Base-by-base conservation (phyloP, 2,888 invertebrate species). In the Gymnocheta viridis region DNA sequence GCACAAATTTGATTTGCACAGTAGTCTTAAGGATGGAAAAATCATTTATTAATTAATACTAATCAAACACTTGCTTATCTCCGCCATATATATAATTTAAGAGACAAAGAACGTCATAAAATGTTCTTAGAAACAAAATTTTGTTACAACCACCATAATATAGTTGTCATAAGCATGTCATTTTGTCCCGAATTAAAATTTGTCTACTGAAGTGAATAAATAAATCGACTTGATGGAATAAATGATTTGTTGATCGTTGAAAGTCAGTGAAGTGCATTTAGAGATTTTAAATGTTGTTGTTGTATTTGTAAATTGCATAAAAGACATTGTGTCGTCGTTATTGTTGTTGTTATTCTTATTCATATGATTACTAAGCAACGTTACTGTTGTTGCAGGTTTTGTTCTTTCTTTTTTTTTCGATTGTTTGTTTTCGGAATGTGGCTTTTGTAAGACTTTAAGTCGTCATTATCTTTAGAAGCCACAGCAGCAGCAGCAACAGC, bases 391-490 rank as follows among this genome's bases (percentile, higher is more conserved):
- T 82, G 67, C 41, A 41, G 51, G 22, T 60, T 51, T 76, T 70
- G 49, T 69, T 60, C 38, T 54, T 47, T 56, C 14, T 58, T 35
- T 54, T 41, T 49, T 38, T 17, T 27, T 49, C 1, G n/a, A 67
- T 67, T 58, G 35, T 77, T 77, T 67, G 35, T 35, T 72, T 79
- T 67, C 44, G 44, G 72, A 58, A 72, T 72, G 58, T 77, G 80
- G 76, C 83, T 81, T 81, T 84, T 76, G 83, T 84, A 84, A 84
- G 83, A 84, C 80, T 80, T 84, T 77, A 47, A 72, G 83, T 77
- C 84, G 81, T 77, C 83, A 72, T 81, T 51, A 41, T 62, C 60
- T 49, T 49, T 47, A 56, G 9, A 35, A 79, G 17, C 24, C 47
- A 29, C 72, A 47, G 17, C 73, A 54, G n/a, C 54, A 38, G 32